Evolutionary conservation across 1,140 invertebrate genomes (phyloP), one percentile per base, ranked within the genome.

Genomic region (Eupristina koningsbergeri): DNA sequence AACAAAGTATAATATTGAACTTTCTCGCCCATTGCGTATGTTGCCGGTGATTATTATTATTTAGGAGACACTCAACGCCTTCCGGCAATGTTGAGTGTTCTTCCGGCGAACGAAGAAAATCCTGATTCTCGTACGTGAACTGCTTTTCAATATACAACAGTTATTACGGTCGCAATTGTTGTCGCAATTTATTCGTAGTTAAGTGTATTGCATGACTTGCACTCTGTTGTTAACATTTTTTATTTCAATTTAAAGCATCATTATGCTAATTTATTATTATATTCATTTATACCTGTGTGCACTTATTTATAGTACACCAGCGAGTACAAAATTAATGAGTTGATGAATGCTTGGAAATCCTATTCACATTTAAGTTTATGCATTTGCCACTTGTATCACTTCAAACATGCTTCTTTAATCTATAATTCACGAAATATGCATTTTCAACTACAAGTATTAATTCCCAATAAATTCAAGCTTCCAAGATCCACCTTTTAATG

Each of bases 81-180:
- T 64, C 58, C 53, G 67, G 79, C 67, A 5, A 29, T 45, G n/a
- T 26, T 31, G 50, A 11, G 31, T 8, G 31, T 7, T 58, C 36
- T 81, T 81, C 80, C 80, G 80, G 53, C 47, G 69, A 69, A 31
- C 17, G 67, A 67, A 71, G 79, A 71, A 71, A 80, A 71, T 58
- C 9, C 13, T 11, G 19, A 58, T n/a, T n/a, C n/a, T n/a, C n/a
- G n/a, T 2, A 81, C 80, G 80, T 81, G 69, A 50, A 26, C 34
- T 26, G 80, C 26, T 50, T 81, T n/a, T 31, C 39, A 58, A 53
- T 50, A 75, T 36, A 41, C 36, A 64, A 29, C 45, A 15, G 8
- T 3, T n/a, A 9, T 3, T 39, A 36, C 2, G 36, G 41, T 71
- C 39, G 22, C 41, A 71, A 11, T 13, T 29, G 22, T 22, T 17